Evolutionary conservation across 2,113 vertebrate genomes (phyloP).

Genomic region (Thermophis baileyi): DNA sequence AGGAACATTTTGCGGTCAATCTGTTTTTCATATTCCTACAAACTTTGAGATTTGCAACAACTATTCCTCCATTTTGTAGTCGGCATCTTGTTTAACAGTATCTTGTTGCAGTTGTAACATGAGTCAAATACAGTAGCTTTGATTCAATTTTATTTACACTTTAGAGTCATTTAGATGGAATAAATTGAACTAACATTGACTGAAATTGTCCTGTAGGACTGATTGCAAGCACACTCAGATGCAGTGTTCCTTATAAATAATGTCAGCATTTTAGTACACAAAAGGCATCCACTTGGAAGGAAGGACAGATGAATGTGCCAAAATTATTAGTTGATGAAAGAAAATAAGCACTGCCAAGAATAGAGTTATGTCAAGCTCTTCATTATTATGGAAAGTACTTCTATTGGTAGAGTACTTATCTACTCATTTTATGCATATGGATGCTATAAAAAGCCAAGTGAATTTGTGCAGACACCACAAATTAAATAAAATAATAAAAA

Average conservation of each 20-base stretch:
- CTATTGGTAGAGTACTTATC: conserved; percentile 14
- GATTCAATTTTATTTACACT: conserved; percentile 77
- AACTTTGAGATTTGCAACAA: conserved; percentile 27
- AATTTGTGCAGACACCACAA: background rate
- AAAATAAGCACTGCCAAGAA: conserved; percentile 36
- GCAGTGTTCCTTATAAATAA: conserved; percentile 53
- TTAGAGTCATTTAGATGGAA: conserved; percentile 68
- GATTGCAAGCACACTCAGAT: conserved; percentile 56
- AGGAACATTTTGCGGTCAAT: background rate
- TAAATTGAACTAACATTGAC: conserved; percentile 67
- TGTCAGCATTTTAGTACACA: conserved; percentile 49
- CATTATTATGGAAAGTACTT: conserved; percentile 30
- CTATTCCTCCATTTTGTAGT: conserved; percentile 28
- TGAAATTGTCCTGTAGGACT: conserved; percentile 69
- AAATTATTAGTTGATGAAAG: conserved; percentile 30
- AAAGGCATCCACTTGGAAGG: conserved; percentile 46
- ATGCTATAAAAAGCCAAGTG: background rate
- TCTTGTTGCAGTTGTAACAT: conserved; percentile 60
- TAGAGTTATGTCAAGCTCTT: conserved; percentile 7
- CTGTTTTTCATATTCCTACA: background rate
- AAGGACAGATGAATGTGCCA: conserved; percentile 38
- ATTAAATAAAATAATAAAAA: conserved; percentile 6
- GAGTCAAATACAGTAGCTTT: conserved; percentile 64
- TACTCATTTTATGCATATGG: background rate
- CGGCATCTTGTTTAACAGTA: conserved; percentile 42